These are phyloP conservation scores for Scaptodrosophila latifasciaeformis DNA, from an alignment of 2,888 invertebrate genomes.

Conservation along the genomic window DNA sequence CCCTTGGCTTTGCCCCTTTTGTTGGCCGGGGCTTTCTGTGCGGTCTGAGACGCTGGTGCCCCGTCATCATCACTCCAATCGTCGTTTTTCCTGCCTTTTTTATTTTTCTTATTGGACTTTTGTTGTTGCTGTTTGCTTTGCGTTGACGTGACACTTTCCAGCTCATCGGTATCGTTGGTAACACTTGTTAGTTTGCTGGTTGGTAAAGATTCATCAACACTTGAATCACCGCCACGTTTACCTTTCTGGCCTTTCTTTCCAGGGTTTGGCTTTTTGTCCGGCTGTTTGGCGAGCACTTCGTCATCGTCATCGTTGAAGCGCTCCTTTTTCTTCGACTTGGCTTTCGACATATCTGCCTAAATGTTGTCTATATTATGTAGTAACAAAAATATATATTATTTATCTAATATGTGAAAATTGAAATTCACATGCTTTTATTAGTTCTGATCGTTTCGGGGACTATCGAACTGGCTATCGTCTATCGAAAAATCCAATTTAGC, in stretches of 20 bases:
- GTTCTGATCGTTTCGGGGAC: too few relatives aligned
- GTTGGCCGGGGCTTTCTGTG: constrained; percentile 71
- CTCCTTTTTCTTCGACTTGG: constrained; percentile 68
- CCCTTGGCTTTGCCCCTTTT: constrained; percentile 38
- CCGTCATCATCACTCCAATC: constrained; percentile 77
- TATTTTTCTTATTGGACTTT: constrained; percentile 34
- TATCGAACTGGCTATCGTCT: too few relatives aligned
- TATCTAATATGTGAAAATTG: too few relatives aligned
- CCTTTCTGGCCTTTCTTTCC: constrained; percentile 65
- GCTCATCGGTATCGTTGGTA: constrained; percentile 71
- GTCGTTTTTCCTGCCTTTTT: constrained; percentile 76
- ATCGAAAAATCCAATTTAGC: too few relatives aligned
- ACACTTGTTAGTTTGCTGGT: constrained; percentile 28
- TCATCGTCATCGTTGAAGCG: constrained; percentile 66
- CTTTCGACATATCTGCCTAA: constrained; percentile 49
- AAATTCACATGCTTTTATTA: too few relatives aligned
- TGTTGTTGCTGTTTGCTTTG: constrained; percentile 43
- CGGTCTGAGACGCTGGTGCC: constrained; percentile 26
- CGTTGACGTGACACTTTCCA: constrained; percentile 54
- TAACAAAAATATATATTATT: too few relatives aligned
- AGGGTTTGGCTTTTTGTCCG: constrained; percentile 44
- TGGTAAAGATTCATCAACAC: constrained; percentile 75
- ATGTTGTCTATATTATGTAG: too few relatives aligned
- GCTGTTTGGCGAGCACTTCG: constrained; percentile 40
- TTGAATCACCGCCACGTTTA: constrained; percentile 77